Evolutionary conservation across 1,140 invertebrate genomes (phyloP).

Genomic region (Homalodisca vitripennis): DNA sequence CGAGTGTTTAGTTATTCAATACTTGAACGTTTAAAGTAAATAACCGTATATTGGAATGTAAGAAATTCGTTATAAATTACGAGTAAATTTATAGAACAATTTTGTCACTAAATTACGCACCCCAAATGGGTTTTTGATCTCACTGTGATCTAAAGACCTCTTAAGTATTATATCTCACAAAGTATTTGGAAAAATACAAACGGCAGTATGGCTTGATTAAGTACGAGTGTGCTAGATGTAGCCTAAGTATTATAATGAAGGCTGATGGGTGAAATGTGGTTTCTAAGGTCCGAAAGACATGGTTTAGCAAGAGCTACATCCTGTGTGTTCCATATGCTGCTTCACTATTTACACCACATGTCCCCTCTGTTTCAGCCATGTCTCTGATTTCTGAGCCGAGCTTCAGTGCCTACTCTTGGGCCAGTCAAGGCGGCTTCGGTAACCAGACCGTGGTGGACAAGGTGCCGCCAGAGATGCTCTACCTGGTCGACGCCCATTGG

Average conservation of each 20-base stretch:
- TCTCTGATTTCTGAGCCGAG: conserved; percentile 33
- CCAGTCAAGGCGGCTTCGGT: conserved; percentile 44
- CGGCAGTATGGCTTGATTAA: not conserved
- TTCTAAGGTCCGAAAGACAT: not conserved
- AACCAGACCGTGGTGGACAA: conserved; percentile 74
- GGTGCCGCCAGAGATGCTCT: conserved; percentile 68
- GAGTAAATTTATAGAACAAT: no score
- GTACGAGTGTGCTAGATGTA: no score
- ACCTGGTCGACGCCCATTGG: conserved; percentile 71
- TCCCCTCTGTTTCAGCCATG: conserved; percentile 25
- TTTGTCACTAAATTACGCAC: no score
- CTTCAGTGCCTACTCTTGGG: conserved; percentile 33
- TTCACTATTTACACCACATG: not conserved
- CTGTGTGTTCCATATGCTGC: not conserved
- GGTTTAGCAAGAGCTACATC: not conserved
- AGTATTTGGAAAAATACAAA: not conserved
- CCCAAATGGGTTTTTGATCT: no score
- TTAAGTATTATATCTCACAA: no score
- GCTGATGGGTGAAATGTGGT: no score
- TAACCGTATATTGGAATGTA: no score
- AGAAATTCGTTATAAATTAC: no score
- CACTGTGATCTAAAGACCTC: no score
- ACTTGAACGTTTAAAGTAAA: no score
- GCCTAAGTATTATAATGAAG: no score
- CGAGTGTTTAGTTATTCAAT: no score